phyloP scores from a whole-genome alignment of 2,113 vertebrate genomes.

The Aptenodytes forsteri region DNA sequence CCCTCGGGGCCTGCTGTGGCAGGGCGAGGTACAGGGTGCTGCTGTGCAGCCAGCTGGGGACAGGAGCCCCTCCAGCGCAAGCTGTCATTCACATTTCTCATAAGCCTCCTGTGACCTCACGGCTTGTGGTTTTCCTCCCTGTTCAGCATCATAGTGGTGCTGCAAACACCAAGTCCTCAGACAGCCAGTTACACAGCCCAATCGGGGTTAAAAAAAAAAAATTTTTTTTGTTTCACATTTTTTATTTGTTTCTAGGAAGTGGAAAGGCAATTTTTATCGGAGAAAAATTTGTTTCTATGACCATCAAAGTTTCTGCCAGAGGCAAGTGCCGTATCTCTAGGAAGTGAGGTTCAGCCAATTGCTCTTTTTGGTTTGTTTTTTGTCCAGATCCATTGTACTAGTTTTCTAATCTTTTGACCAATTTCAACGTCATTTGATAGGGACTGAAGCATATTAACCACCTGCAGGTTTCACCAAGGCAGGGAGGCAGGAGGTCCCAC shows the following conservation, averaged over 20 bases:
- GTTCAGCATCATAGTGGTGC: accelerated
- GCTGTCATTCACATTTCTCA: not conserved
- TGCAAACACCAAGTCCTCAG: not conserved
- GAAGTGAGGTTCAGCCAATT: not conserved
- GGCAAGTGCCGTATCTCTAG: not conserved
- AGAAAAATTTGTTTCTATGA: not conserved
- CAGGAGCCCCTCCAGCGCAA: accelerated
- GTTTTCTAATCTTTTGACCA: not conserved
- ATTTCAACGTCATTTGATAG: not conserved
- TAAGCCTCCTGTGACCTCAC: not conserved
- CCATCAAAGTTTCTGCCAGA: not conserved
- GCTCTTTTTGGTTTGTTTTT: not conserved
- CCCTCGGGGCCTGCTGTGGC: accelerated
- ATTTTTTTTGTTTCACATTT: not conserved
- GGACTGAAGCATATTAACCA: not conserved
- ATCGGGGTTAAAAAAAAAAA: accelerated
- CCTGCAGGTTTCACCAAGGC: not conserved
- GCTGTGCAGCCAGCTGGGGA: accelerated
- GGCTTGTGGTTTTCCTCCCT: not conserved
- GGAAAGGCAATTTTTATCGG: not conserved
- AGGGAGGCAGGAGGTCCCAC: not conserved
- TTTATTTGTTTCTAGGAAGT: not conserved
- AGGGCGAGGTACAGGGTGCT: accelerated
- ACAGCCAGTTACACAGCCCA: accelerated
- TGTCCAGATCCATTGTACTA: not conserved